A percentile compares a stretch with the other conserved stretches of the same genome.
phyloP scores from a whole-genome alignment of 2,797 vertebrate genomes.

The Epinephelus awoara region DNA sequence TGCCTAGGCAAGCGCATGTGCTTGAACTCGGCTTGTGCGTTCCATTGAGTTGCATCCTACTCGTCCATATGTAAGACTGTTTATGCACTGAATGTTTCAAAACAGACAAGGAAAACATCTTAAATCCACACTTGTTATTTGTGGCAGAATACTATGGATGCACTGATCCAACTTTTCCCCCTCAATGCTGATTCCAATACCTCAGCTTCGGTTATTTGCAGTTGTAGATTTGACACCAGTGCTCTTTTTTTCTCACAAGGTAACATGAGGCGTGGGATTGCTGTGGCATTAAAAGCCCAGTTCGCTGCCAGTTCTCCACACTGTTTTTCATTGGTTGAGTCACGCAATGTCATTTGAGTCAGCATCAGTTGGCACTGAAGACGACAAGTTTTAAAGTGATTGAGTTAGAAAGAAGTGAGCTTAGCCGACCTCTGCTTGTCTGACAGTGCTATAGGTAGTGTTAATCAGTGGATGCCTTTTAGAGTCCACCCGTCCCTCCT shows the following conservation, averaged over 20 bases:
- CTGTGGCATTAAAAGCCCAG: background rate
- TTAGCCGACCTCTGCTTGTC: too few species aligned
- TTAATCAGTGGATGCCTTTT: background rate
- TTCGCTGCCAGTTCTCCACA: too few species aligned
- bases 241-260: background rate
- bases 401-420: too few species aligned
- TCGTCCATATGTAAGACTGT: too few species aligned
- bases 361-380: too few species aligned
- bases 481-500: background rate
- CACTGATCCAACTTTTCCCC: background rate
- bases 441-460: background rate
- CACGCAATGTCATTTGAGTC: too few species aligned
- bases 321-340: too few species aligned
- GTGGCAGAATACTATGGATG: background rate
- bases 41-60: too few species aligned
- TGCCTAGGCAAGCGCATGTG: too few species aligned
- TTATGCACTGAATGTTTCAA: too few species aligned
- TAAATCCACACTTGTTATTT: background rate
- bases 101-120: conserved; percentile 7
- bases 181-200: background rate
- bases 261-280: background rate
- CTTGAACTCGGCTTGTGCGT: too few species aligned
- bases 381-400: too few species aligned
- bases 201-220: background rate
- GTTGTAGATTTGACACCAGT: background rate